Base-by-base conservation (phyloP, 1,140 invertebrate genomes). In the Agrypnia vestita region DNA sequence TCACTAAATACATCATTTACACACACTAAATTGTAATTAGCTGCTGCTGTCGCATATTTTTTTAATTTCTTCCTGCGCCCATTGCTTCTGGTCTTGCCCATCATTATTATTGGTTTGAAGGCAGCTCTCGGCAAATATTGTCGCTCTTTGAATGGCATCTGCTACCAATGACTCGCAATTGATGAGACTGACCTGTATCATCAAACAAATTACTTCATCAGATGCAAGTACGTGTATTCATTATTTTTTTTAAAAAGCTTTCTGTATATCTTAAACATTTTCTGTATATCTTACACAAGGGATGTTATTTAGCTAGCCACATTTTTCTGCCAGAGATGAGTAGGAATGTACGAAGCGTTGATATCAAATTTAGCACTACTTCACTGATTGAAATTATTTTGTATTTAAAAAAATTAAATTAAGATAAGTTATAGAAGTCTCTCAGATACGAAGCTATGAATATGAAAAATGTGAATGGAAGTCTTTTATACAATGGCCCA, bases 81-180 rank as follows among this genome's bases (percentile, higher is more conserved):
- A 76, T 12, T 82, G 55, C 56, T 49, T 8, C 44, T 71, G 74
- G 13, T 62, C 71, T 3, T 74, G n/a, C 17, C 62, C 80, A 76
- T 67, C 35, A 17, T 79, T 64, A 9, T 56, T 35, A 55, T 49
- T 56, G 51, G 79, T 82, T 25, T 84, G 81, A 53, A 82, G 35
- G 55, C 86, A 85, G 11, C 84, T 84, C 61, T 88, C 85, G 3
- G 87, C 88, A 59, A 82, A 89, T 69, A 85, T 85, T 55, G 86
- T 87, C 13, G 86, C 88, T 12, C 85, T 84, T 0, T 86, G 80
- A 85, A 89, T 88, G 10, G 88, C 88, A 81, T 88, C 87, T 25
- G 87, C 87, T 11, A 89, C 88, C 77, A 89, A 82, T 64, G 88
- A 86, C 82, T 89, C 88, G 79, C 88, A 89, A 71, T 85, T 89